Conservation (phyloP, 1,140 invertebrate genomes). For the Anastatus disparis region DNA sequence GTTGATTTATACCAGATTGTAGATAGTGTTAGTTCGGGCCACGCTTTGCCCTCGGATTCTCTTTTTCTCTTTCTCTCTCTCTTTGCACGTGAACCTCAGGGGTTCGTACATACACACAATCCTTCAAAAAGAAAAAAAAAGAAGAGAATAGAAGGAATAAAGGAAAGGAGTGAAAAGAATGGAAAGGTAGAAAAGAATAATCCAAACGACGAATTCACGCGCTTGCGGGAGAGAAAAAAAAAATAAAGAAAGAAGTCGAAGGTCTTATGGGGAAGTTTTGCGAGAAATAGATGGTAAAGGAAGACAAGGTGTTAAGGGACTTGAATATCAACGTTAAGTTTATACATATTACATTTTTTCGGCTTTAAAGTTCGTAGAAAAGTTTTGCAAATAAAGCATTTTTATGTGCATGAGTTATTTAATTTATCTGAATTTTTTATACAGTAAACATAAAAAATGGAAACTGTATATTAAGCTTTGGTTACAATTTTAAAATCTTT, state of each 20-base stretch:
- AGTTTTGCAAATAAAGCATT: too few species aligned
- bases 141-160: not conserved
- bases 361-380: not conserved
- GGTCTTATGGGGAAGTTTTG: not conserved
- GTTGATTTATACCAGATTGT: constrained; percentile 64
- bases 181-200: constrained; percentile 17
- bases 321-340: not conserved
- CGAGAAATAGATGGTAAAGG: not conserved
- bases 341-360: constrained; percentile 11
- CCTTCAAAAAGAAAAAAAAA: not conserved
- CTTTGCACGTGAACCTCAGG: constrained; percentile 5
- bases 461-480: too few species aligned
- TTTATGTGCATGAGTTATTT: too few species aligned
- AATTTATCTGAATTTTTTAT: too few species aligned
- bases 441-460: too few species aligned
- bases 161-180: constrained; percentile 28
- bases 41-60: constrained; percentile 24
- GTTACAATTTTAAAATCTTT: too few species aligned
- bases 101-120: not conserved
- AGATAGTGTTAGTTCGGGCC: constrained; percentile 55
- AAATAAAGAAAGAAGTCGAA: too few species aligned
- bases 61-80: too few species aligned
- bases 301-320: not conserved
- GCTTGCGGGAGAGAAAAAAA: too few species aligned
- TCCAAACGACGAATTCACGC: constrained; percentile 8